Base-by-base conservation (phyloP, 2,797 vertebrate genomes). In the Darevskia mixta region DNA sequence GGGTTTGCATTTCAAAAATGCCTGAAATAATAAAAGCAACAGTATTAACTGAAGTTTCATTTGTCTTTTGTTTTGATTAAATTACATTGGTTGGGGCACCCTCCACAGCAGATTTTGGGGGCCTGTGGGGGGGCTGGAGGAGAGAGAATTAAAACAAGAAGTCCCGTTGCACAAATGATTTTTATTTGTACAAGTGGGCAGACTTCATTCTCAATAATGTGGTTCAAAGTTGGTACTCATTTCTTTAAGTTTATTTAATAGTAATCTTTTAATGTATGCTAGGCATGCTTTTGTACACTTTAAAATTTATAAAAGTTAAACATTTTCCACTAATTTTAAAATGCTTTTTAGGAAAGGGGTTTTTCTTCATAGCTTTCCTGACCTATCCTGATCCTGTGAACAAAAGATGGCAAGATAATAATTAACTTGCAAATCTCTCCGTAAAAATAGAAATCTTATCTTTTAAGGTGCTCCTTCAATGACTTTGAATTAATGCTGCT, bases 1-100 rank as follows among this genome's bases (percentile, higher is more conserved):
- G 49, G 79, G 35, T 89, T 92, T 71, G n/a, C 61, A 64, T 64
- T 64, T 64, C 6, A 5, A 64, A 64, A 64, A 64, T 81, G 5
- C 35, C 49, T 67, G 32, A 79, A 71, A 55, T 58, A 79, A 58
- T 72, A 72, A 61, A 75, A 72, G 23, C 25, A 35, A 3, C 23
- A 71, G 23, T 13, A 77, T 18, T 64, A 29, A 79, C 1, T 79
- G 45, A 4, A n/a, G n/a, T 32, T 71, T n/a, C n/a, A 13, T 72
- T 69, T 49, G 20, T 71, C 13, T 11, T 76, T 66, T 55, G 15
- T 77, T 82, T 83, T 76, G 38, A 35, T 66, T 23, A 64, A 64
- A 64, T 23, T 64, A 64, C 61, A 18, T 64, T 64, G 61, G 5
- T 23, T 64, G 61, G 18, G 20, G 61, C 18, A 23, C 61, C 18